Evolutionary conservation across 2,113 vertebrate genomes (phyloP).

Genomic region (Saimiri boliviensis): DNA sequence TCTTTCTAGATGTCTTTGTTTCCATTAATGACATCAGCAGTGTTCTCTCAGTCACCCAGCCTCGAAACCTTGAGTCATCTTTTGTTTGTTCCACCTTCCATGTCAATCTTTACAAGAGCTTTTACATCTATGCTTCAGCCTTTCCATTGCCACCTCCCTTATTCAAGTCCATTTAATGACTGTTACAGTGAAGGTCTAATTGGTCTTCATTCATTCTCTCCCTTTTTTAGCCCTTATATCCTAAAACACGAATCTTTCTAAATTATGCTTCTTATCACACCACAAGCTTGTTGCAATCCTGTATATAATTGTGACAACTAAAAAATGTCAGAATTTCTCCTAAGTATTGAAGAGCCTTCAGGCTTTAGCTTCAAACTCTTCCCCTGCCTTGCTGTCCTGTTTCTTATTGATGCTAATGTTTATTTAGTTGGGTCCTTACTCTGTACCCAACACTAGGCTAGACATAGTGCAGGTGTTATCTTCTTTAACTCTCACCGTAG

Average conservation of each 20-base stretch:
- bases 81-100: background rate
- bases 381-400: background rate
- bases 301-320: background rate
- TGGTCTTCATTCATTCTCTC: background rate
- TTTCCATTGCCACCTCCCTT: background rate
- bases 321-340: background rate
- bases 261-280: background rate
- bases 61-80: conserved; percentile 57
- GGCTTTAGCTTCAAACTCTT: background rate
- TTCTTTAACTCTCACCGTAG: background rate
- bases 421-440: background rate
- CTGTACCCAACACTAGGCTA: background rate
- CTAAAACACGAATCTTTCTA: background rate
- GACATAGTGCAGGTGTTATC: background rate
- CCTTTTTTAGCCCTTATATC: background rate
- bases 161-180: background rate
- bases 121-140: background rate
- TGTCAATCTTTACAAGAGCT: background rate
- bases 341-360: background rate
- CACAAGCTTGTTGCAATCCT: background rate
- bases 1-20: background rate
- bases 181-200: background rate
- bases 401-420: background rate
- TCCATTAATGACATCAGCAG: background rate
- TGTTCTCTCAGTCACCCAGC: background rate